phyloP scores from a whole-genome alignment of 2,113 vertebrate genomes.

The Eurypyga helias region DNA sequence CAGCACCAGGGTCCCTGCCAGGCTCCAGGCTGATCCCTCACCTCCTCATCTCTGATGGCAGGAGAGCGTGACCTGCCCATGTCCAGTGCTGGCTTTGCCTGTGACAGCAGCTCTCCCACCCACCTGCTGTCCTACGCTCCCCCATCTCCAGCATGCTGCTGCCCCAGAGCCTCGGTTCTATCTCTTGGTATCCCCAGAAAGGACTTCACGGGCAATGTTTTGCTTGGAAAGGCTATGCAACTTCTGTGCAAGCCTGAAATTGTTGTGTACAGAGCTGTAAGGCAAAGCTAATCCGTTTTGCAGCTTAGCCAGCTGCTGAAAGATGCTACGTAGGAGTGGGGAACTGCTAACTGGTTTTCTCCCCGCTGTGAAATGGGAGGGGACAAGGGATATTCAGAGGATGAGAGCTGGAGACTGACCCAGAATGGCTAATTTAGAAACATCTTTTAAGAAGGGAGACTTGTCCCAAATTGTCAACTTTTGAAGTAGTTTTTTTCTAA shows the following conservation, averaged over 20 bases:
- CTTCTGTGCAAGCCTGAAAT: background rate
- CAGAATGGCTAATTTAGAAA: background rate
- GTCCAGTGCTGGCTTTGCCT: rapidly evolving
- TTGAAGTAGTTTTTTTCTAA: background rate
- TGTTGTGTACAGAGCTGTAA: background rate
- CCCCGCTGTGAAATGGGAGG: background rate
- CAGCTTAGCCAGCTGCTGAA: constrained; percentile 19
- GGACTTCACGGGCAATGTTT: background rate
- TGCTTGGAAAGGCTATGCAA: background rate
- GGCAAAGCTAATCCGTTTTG: constrained; percentile 8
- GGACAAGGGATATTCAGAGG: background rate
- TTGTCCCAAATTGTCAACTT: background rate
- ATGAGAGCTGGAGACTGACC: background rate
- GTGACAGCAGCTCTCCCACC: background rate
- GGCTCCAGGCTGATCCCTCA: background rate
- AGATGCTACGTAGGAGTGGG: background rate
- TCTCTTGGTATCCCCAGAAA: background rate
- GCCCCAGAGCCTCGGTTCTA: background rate
- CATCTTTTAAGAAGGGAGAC: background rate
- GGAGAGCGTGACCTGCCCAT: background rate
- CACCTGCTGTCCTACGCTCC: background rate
- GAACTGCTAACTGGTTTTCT: background rate
- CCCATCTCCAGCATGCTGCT: background rate
- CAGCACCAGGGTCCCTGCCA: background rate
- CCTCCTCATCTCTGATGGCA: background rate